Percentiles rank a stretch among this genome's conserved stretches.
These are phyloP conservation scores for Ciconia boyciana DNA, from an alignment of 2,113 vertebrate genomes.

Conservation along the genomic window DNA sequence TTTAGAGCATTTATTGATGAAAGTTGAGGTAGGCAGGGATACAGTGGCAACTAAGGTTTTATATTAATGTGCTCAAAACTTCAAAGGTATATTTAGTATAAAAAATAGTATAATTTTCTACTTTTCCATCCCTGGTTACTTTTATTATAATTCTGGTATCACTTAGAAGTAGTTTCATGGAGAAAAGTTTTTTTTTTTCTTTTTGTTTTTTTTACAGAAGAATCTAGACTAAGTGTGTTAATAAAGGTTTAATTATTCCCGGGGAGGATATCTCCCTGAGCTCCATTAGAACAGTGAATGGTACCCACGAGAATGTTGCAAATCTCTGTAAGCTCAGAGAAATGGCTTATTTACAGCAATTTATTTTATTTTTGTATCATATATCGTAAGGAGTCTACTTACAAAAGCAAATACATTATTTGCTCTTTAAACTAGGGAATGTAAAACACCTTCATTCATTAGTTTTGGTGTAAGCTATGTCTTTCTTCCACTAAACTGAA, in stretches of 20 bases:
- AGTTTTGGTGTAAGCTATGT: not conserved
- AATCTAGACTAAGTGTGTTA: not conserved
- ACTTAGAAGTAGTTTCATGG: not conserved
- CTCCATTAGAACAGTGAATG: conserved; percentile 4
- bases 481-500: not conserved
- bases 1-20: not conserved
- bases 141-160: not conserved
- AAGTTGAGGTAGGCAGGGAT: not conserved
- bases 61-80: not conserved
- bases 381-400: not conserved
- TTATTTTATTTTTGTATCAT: not conserved
- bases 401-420: not conserved
- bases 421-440: not conserved
- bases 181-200: not conserved
- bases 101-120: not conserved
- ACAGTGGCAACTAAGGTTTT: not conserved
- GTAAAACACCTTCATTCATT: not conserved
- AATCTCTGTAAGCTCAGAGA: conserved; percentile 28
- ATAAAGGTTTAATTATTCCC: not conserved
- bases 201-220: not conserved
- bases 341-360: conserved; percentile 13
- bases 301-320: conserved; percentile 18
- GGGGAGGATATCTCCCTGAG: not conserved
- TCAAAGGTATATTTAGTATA: not conserved
- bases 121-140: not conserved